phyloP scores from a whole-genome alignment of 2,888 invertebrate species.

The Amblyteles armatorius region DNA sequence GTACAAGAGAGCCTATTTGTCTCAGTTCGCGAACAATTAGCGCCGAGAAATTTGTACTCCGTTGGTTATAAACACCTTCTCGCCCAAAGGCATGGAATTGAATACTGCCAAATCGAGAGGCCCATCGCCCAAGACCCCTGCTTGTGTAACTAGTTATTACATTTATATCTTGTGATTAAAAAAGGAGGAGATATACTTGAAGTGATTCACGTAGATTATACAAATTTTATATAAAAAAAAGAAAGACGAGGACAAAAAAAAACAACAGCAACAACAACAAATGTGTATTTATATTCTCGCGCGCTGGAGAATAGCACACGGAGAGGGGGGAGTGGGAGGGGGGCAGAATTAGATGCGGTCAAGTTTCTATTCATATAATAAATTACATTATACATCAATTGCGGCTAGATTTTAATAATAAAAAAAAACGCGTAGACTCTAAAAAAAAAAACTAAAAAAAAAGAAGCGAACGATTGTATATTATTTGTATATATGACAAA shows the following conservation, averaged over 20 bases:
- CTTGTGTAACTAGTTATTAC: conserved; percentile 78
- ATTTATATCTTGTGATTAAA: conserved; percentile 79
- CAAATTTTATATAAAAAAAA: conserved; percentile 80
- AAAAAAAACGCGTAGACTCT: conserved; percentile 66
- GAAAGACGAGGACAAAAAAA: conserved; percentile 25
- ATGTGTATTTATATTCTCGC: conserved; percentile 79
- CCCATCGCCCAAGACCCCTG: conserved; percentile 75
- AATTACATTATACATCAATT: conserved; percentile 75
- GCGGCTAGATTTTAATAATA: conserved; percentile 79
- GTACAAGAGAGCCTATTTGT: conserved; percentile 1
- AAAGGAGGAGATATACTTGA: conserved; percentile 73
- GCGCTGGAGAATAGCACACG: conserved; percentile 74
- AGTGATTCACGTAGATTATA: conserved; percentile 81
- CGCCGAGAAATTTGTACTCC: conserved; percentile 16
- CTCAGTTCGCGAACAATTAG: conserved; percentile 31
- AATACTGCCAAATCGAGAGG: conserved; percentile 77
- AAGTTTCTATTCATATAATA: conserved; percentile 81
- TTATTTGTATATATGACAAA: conserved; percentile 89
- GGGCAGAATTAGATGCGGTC: conserved; percentile 78
- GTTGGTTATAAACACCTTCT: conserved; percentile 20
- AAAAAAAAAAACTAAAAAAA: conserved; percentile 44
- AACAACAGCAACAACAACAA: conserved; percentile 36
- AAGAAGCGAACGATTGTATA: conserved; percentile 83
- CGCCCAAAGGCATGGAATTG: conserved; percentile 53
- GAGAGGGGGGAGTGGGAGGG: neutral